These are phyloP conservation scores for Clunio marinus DNA, from an alignment of 2,888 invertebrate species.

Conservation along the genomic window DNA sequence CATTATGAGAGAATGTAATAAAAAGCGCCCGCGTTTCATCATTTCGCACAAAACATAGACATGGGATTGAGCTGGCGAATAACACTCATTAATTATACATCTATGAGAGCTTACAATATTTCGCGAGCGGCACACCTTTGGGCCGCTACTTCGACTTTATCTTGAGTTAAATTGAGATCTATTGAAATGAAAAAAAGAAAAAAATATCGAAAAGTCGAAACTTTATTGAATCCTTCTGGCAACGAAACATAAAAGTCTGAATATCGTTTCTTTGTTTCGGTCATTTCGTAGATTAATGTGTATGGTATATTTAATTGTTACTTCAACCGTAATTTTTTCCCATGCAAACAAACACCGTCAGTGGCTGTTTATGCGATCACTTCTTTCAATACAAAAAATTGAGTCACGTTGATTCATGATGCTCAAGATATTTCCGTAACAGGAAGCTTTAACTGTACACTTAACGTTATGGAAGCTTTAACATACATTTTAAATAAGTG, in stretches of 20 bases:
- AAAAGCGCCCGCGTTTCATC: not conserved
- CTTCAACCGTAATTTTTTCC: not conserved
- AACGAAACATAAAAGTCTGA: not conserved
- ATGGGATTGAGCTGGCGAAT: not conserved
- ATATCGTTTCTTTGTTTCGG: not conserved
- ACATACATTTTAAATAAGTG: no score
- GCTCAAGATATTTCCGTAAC: no score
- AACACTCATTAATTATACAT: slow-evolving; percentile 10
- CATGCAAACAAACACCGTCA: no score
- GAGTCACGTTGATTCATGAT: no score
- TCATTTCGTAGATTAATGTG: not conserved
- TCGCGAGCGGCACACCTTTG: not conserved
- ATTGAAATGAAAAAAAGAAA: no score
- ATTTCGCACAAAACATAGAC: not conserved
- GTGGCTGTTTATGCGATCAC: no score
- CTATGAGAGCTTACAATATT: not conserved
- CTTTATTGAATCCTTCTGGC: not conserved
- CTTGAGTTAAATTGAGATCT: not conserved
- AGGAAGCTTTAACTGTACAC: no score
- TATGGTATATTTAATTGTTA: not conserved
- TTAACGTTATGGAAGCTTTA: no score
- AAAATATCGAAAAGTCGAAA: slow-evolving; percentile 6
- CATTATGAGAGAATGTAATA: not conserved
- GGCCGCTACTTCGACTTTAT: not conserved
- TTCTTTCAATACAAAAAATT: no score